Evolutionary conservation across 1,140 invertebrate genomes (phyloP).

Genomic region (Latrodectus geometricus): DNA sequence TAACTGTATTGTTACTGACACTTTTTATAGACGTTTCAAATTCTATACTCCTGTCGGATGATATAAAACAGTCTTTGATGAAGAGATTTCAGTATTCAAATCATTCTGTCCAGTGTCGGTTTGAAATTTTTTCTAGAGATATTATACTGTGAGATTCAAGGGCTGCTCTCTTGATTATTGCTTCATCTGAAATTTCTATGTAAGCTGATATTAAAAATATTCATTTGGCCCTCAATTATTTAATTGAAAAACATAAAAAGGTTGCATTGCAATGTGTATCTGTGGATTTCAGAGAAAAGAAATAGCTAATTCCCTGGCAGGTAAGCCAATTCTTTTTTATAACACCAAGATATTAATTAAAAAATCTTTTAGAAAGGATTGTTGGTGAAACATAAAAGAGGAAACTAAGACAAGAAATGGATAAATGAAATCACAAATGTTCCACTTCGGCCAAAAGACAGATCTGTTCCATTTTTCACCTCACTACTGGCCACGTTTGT

Average conservation of each 20-base stretch:
- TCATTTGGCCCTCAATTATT: not conserved
- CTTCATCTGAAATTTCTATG: not conserved
- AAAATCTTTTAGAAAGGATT: not conserved
- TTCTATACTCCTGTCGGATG: constrained; percentile 4
- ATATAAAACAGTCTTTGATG: constrained; percentile 7
- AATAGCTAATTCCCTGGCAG: not conserved
- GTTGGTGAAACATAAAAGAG: constrained; percentile 1
- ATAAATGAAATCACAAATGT: not conserved
- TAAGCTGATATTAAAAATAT: not conserved
- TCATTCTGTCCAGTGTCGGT: not conserved
- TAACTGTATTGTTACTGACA: not conserved
- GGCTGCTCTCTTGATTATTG: not conserved
- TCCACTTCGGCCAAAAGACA: not conserved
- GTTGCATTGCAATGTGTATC: constrained; percentile 5
- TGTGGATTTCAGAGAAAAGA: not conserved
- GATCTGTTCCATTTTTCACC: not conserved
- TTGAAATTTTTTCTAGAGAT: not conserved
- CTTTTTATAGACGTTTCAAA: not conserved
- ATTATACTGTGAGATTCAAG: not conserved
- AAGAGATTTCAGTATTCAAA: constrained; percentile 11
- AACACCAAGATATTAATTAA: not conserved
- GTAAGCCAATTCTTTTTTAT: constrained; percentile 1
- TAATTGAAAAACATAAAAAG: constrained; percentile 5
- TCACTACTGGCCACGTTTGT: not conserved
- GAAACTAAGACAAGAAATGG: constrained; percentile 2